phyloP scores from a whole-genome alignment of 2,113 vertebrate species.

The Corythaixoides concolor region DNA sequence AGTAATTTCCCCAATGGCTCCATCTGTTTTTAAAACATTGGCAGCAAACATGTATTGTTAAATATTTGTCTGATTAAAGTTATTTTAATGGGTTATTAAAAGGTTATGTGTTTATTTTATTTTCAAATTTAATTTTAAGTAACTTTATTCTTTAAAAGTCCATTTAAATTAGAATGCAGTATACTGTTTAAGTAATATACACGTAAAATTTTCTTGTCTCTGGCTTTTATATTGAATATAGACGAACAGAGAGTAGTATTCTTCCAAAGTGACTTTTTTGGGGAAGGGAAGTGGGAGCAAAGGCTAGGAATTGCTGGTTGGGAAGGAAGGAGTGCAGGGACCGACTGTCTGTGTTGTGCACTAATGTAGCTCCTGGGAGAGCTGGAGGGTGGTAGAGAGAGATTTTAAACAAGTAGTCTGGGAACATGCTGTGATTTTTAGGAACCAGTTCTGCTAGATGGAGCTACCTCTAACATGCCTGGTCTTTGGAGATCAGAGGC shows the following conservation, averaged over 20 bases:
- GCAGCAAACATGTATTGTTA: background rate
- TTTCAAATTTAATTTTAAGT: background rate
- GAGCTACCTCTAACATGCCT: background rate
- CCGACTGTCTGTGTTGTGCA: background rate
- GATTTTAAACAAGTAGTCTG: background rate
- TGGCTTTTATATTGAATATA: background rate
- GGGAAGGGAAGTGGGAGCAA: background rate
- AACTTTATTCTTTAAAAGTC: background rate
- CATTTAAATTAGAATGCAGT: background rate
- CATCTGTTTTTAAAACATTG: background rate
- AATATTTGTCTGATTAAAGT: background rate
- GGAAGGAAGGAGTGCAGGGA: background rate
- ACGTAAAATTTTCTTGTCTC: background rate
- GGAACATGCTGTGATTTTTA: background rate
- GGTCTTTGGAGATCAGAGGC: background rate
- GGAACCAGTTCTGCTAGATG: constrained; percentile 46
- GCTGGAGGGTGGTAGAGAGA: background rate
- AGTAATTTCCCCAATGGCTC: background rate
- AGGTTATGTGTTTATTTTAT: background rate
- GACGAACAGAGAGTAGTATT: background rate
- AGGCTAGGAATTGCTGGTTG: background rate
- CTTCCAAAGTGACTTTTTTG: background rate
- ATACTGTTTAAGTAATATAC: background rate
- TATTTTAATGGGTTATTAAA: background rate
- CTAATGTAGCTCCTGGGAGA: background rate